These are phyloP conservation scores for Acanthosoma haemorrhoidale DNA, from an alignment of 2,888 invertebrate genomes.

Conservation along the genomic window DNA sequence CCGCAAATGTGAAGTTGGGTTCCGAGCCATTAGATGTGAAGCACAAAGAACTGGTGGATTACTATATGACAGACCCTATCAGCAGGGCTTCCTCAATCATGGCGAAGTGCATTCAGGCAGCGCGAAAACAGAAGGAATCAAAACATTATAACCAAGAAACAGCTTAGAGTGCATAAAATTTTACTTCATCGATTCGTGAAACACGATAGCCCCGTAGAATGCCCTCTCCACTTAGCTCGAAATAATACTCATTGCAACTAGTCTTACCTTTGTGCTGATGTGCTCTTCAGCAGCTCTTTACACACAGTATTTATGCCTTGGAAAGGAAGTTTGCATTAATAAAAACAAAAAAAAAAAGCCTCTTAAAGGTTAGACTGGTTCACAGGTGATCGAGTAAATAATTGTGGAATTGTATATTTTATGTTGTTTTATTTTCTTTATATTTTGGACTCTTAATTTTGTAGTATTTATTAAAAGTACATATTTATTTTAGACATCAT, in stretches of 20 bases:
- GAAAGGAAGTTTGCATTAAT: too few species aligned
- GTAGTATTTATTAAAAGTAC: neutral
- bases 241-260: neutral
- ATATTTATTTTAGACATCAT: neutral
- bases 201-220: neutral
- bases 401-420: neutral
- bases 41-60: slow-evolving; percentile 73
- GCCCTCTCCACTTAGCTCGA: neutral
- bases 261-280: neutral
- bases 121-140: slow-evolving; percentile 59
- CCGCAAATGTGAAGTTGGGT: slow-evolving; percentile 45
- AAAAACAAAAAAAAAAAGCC: too few species aligned
- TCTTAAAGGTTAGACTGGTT: neutral
- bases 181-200: neutral
- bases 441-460: neutral
- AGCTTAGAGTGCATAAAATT: slow-evolving; percentile 9
- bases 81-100: slow-evolving; percentile 95
- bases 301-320: slow-evolving; percentile 11
- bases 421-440: neutral
- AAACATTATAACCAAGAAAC: slow-evolving; percentile 44
- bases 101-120: slow-evolving; percentile 96
- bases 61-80: slow-evolving; percentile 93
- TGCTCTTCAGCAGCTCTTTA: neutral
- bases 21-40: slow-evolving; percentile 60
- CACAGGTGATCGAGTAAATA: neutral